phyloP scores from a whole-genome alignment of 2,888 invertebrate species.

The Merodon equestris region DNA sequence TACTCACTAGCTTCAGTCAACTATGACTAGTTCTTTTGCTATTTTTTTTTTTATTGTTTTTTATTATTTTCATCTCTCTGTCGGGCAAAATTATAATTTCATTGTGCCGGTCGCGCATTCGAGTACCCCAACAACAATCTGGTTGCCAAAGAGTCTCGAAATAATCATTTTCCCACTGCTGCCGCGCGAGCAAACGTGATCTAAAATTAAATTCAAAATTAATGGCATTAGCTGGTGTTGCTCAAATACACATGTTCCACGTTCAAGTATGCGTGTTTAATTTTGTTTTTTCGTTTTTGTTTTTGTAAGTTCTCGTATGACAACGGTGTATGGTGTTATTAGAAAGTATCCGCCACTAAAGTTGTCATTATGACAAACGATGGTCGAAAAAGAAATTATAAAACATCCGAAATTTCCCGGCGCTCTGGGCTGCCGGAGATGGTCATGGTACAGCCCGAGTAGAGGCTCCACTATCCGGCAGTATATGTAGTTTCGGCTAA shows the following conservation, averaged over 20 bases:
- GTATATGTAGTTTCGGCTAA: slow-evolving; percentile 12
- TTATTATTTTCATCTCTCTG: no score
- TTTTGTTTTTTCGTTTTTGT: not conserved
- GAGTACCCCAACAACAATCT: not conserved
- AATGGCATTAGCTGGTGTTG: slow-evolving; percentile 12
- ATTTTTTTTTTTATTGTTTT: no score
- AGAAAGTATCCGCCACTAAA: slow-evolving; percentile 39
- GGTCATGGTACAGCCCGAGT: no score
- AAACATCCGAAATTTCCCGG: no score
- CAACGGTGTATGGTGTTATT: slow-evolving; percentile 8
- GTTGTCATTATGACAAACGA: slow-evolving; percentile 7
- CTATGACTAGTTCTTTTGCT: no score
- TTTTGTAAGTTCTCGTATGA: not conserved
- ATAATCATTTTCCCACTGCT: slow-evolving; percentile 29
- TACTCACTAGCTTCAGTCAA: no score
- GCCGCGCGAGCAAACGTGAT: slow-evolving; percentile 3
- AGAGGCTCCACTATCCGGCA: no score
- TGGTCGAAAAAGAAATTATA: not conserved
- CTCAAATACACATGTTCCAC: not conserved
- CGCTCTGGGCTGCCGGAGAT: no score
- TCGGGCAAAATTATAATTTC: slow-evolving; percentile 2
- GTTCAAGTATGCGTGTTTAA: slow-evolving; percentile 2
- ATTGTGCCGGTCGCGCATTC: not conserved
- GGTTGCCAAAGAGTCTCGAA: slow-evolving; percentile 39
- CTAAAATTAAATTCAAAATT: slow-evolving; percentile 48